A percentile compares a stretch with the other conserved stretches of the same genome.
Evolutionary conservation across 2,113 vertebrate species (phyloP).

Genomic region (Chaenocephalus aceratus): DNA sequence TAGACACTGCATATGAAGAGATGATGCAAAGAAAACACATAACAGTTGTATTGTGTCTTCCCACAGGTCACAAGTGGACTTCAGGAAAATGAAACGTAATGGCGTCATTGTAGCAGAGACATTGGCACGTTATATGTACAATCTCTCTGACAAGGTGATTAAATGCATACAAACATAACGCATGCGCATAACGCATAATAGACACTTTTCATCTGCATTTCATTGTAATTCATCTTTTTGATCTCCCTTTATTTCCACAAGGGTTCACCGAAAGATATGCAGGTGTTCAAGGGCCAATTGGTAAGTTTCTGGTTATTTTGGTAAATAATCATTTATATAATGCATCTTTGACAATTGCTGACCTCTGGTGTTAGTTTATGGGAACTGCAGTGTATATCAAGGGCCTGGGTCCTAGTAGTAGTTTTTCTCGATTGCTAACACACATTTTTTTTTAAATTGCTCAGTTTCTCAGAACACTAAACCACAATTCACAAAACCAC

Average conservation of each 20-base stretch:
- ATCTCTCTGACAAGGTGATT: constrained; percentile 83
- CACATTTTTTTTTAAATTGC: too few relatives aligned
- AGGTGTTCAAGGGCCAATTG: constrained; percentile 83
- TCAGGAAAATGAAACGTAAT: constrained; percentile 83
- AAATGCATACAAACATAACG: not conserved
- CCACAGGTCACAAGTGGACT: constrained; percentile 81
- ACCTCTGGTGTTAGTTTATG: constrained; percentile 57
- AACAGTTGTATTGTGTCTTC: not conserved
- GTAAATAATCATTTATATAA: too few relatives aligned
- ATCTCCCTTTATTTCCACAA: constrained; percentile 34
- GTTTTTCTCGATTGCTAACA: too few relatives aligned
- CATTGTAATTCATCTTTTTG: not conserved
- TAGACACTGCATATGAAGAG: not conserved
- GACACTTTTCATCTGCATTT: not conserved
- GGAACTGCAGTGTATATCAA: constrained; percentile 27
- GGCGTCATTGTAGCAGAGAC: constrained; percentile 81
- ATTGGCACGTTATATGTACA: constrained; percentile 82
- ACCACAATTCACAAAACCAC: too few relatives aligned
- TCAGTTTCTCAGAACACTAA: too few relatives aligned
- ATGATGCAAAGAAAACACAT: not conserved
- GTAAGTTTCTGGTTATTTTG: constrained; percentile 58
- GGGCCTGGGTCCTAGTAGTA: too few relatives aligned
- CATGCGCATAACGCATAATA: not conserved
- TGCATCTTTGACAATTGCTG: constrained; percentile 18
- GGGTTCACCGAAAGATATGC: constrained; percentile 80